These are phyloP conservation scores for Syrphus vitripennis DNA, from an alignment of 2,888 invertebrate genomes.

Conservation along the genomic window DNA sequence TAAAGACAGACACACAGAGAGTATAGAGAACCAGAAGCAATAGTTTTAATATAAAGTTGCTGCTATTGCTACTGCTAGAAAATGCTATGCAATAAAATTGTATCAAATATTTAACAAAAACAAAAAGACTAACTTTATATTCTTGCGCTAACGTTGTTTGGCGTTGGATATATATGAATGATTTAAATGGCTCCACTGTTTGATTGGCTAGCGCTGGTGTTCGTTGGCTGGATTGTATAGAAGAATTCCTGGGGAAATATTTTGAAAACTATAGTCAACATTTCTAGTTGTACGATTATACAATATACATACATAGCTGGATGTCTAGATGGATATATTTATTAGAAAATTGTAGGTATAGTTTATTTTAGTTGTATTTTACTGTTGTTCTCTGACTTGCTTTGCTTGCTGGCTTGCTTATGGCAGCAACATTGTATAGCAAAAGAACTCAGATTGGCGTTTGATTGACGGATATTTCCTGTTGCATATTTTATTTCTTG, in stretches of 20 bases:
- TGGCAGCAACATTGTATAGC: conserved; percentile 26
- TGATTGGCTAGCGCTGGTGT: conserved; percentile 51
- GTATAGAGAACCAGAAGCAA: conserved; percentile 40
- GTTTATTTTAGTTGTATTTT: neutral
- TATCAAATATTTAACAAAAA: conserved; percentile 69
- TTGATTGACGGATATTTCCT: conserved; percentile 80
- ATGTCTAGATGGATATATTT: neutral
- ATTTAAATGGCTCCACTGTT: conserved; percentile 56
- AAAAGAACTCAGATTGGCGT: conserved; percentile 76
- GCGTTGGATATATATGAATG: conserved; percentile 52
- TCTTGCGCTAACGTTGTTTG: conserved; percentile 51
- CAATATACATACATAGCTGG: no score
- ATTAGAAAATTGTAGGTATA: conserved; percentile 45
- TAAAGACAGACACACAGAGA: conserved; percentile 50
- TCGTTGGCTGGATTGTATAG: neutral
- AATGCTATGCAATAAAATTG: conserved; percentile 61
- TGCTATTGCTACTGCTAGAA: conserved; percentile 19
- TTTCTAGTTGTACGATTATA: neutral
- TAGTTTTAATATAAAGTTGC: conserved; percentile 35
- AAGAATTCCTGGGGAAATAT: conserved; percentile 54
- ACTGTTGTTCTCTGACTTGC: neutral
- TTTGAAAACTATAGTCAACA: conserved; percentile 18
- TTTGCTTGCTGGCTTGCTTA: conserved; percentile 25
- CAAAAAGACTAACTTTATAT: conserved; percentile 68
- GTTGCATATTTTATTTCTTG: conserved; percentile 77